Evolutionary conservation across 2,797 vertebrate species (phyloP).

Genomic region (Myotis pilosus): DNA sequence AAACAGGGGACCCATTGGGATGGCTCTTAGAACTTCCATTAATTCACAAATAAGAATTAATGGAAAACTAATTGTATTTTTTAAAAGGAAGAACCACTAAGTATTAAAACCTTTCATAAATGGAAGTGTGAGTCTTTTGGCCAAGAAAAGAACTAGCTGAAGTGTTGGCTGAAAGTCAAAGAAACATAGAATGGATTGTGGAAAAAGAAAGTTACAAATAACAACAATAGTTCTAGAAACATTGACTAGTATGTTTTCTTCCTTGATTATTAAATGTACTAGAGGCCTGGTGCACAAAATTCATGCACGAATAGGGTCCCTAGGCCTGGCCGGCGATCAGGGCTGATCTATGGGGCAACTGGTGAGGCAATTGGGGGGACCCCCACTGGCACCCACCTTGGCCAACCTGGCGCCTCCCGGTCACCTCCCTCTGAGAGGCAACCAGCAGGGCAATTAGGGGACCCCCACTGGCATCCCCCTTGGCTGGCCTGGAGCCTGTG

Average conservation of each 20-base stretch:
- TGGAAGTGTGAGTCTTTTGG: neutral
- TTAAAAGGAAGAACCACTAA: neutral
- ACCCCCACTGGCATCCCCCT: no score
- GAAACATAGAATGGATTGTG: neutral
- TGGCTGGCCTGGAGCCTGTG: no score
- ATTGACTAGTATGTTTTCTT: neutral
- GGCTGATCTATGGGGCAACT: no score
- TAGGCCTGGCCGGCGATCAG: no score
- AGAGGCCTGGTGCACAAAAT: no score
- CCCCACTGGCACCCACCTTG: no score
- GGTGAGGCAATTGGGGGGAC: no score
- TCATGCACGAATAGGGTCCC: no score
- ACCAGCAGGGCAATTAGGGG: no score
- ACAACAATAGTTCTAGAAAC: neutral
- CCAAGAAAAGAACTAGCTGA: neutral
- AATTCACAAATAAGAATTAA: neutral
- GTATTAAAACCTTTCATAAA: neutral
- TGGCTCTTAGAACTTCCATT: neutral
- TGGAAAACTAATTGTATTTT: neutral
- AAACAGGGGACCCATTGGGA: neutral
- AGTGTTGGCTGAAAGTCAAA: neutral
- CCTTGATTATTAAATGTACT: neutral
- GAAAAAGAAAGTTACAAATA: neutral
- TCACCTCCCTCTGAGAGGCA: no score
- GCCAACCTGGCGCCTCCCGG: fast-evolving